Evolutionary conservation across 2,888 invertebrate genomes (phyloP), one percentile per base, ranked within the genome.

Genomic region (Harpagoxenus sublaevis): DNA sequence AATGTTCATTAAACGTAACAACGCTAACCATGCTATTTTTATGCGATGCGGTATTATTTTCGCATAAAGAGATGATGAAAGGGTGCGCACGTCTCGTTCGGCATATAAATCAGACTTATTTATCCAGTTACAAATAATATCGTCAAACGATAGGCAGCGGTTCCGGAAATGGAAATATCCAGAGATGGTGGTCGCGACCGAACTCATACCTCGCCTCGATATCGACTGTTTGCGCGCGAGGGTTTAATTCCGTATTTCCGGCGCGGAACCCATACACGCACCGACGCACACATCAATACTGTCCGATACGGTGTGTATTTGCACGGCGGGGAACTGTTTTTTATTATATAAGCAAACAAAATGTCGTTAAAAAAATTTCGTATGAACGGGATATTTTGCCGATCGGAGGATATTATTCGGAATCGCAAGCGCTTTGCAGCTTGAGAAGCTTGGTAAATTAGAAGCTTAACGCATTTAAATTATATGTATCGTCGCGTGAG

Each of bases 101-200:
- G 48, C 60, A 73, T 81, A 73, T 81, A 81, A 73, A 81, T 81
- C 73, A 71, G 73, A 81, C 79, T 81, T 81, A 81, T 81, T 81
- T 73, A 81, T 71, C 48, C 60, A 73, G 60, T 81, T 81, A 81
- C 79, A 73, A 81, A 81, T 73, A 81, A 73, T 81, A 73, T 81
- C 73, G 73, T 12, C 28, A 39, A 28, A 60, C 60, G 78, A 68
- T 78, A 74, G 74, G 63, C 75, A 12, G 48, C 60, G 45, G 60
- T 70, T 23, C 71, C 71, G 60, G 35, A 71, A 45, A 81, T 73
- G 60, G 79, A 81, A 81, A 81, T 78, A 81, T 81, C 4, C 73
- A 81, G 78, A 79, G 70, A 79, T 35, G 73, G n/a, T 48, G 39
- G 60, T 65, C 75, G 39, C 57, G n/a, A 51, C 23, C 15, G 73